Conservation (phyloP, 2,113 vertebrate genomes). For the Leucopternis melanops region DNA sequence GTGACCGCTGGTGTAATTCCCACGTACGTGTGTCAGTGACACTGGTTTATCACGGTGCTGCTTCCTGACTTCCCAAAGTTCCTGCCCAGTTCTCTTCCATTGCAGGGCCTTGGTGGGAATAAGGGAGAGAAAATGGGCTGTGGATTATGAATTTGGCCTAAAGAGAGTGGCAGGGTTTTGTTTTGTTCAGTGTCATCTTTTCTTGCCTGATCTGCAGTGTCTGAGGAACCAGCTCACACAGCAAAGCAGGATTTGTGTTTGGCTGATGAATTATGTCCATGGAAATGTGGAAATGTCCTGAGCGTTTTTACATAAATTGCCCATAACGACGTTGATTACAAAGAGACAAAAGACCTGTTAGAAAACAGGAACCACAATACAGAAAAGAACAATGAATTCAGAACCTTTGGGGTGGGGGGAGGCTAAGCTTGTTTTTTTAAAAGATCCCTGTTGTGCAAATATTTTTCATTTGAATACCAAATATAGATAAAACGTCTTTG, state of each 20-base stretch:
- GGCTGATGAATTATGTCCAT: not conserved
- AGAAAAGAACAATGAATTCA: not conserved
- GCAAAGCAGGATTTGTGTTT: not conserved
- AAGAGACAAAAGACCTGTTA: not conserved
- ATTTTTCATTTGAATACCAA: not conserved
- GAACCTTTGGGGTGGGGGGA: fast-evolving
- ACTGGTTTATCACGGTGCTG: not conserved
- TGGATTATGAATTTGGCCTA: not conserved
- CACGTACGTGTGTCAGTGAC: not conserved
- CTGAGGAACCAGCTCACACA: not conserved
- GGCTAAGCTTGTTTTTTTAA: not conserved
- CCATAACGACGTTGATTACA: not conserved
- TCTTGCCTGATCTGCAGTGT: not conserved
- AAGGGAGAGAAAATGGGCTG: not conserved
- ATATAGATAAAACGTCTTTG: too few relatives aligned
- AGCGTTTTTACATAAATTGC: not conserved
- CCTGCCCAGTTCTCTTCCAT: not conserved
- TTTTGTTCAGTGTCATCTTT: not conserved
- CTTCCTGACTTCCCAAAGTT: too few relatives aligned
- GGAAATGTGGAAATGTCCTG: not conserved
- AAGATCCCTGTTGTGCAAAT: not conserved
- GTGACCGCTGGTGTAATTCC: not conserved
- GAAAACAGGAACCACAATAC: not conserved
- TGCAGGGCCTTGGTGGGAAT: not conserved
- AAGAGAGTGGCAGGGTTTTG: not conserved